Percentiles rank a stretch among this genome's conserved stretches.
Conservation (phyloP, 2,113 vertebrate genomes). For the Neofelis nebulosa region DNA sequence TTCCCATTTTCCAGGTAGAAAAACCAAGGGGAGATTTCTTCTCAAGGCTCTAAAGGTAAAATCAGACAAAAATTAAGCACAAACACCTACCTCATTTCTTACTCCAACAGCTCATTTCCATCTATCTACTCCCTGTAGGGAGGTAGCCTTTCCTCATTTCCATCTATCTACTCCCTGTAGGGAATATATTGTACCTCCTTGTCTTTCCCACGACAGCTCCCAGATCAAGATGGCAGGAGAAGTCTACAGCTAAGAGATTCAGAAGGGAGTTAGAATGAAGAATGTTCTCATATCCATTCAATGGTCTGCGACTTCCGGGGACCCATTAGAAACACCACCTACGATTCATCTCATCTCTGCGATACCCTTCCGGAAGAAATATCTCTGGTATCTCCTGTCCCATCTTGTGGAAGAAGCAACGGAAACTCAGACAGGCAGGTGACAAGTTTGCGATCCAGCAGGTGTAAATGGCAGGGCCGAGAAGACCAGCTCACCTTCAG, state of each 20-base stretch:
- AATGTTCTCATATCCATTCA: background rate
- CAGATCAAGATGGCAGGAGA: background rate
- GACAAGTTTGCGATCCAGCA: background rate
- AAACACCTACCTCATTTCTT: background rate
- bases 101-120: background rate
- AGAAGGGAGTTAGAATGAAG: background rate
- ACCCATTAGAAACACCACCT: background rate
- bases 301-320: background rate
- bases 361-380: background rate
- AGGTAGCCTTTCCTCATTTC: background rate
- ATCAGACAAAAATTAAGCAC: background rate
- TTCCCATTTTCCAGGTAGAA: background rate
- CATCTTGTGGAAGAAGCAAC: background rate
- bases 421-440: background rate
- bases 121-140: background rate
- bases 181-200: background rate
- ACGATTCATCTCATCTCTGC: background rate
- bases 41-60: background rate
- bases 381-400: background rate
- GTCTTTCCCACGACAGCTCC: background rate
- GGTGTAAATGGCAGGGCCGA: fast-evolving
- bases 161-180: fast-evolving
- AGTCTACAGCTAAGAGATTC: no score
- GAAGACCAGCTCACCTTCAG: background rate
- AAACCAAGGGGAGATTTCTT: background rate